These are phyloP conservation scores for Macrosoma leucophasiata DNA, from an alignment of 2,888 invertebrate genomes.

Conservation along the genomic window DNA sequence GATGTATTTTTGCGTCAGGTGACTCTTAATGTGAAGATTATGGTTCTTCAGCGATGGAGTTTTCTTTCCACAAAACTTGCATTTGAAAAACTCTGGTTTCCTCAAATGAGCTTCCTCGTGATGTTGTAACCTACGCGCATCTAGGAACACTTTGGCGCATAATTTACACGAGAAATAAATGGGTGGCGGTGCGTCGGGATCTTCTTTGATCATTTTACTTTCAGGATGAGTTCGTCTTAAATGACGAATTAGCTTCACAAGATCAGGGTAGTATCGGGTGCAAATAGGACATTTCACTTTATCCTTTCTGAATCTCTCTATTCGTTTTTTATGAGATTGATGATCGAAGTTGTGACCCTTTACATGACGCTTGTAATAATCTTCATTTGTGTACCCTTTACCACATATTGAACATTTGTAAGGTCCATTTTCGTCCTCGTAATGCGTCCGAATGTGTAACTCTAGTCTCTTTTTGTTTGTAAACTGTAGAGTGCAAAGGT, in stretches of 20 bases:
- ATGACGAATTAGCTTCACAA: constrained; percentile 63
- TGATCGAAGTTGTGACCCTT: constrained; percentile 73
- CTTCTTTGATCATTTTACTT: constrained; percentile 69
- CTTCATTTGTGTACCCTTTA: constrained; percentile 70
- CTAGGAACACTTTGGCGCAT: constrained; percentile 62
- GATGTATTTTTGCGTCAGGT: constrained; percentile 54
- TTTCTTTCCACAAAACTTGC: constrained; percentile 67
- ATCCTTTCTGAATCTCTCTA: constrained; percentile 55
- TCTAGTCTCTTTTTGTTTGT: constrained; percentile 62
- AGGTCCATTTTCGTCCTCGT: constrained; percentile 69
- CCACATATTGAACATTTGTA: constrained; percentile 69
- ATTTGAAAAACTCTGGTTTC: constrained; percentile 62
- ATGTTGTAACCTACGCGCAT: constrained; percentile 46
- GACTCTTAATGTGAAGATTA: constrained; percentile 57
- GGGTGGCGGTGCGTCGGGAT: constrained; percentile 63
- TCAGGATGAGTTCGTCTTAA: constrained; percentile 62
- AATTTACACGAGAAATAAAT: constrained; percentile 57
- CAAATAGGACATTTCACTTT: constrained; percentile 69
- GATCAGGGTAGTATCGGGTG: constrained; percentile 53
- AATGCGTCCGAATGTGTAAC: constrained; percentile 64
- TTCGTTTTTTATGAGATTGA: constrained; percentile 53
- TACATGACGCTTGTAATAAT: constrained; percentile 62
- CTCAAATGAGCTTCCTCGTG: constrained; percentile 61
- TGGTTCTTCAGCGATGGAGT: constrained; percentile 57
- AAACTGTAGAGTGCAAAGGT: constrained; percentile 62